Base-by-base conservation (phyloP, 2,888 invertebrate genomes). In the Strigamia crassipes region DNA sequence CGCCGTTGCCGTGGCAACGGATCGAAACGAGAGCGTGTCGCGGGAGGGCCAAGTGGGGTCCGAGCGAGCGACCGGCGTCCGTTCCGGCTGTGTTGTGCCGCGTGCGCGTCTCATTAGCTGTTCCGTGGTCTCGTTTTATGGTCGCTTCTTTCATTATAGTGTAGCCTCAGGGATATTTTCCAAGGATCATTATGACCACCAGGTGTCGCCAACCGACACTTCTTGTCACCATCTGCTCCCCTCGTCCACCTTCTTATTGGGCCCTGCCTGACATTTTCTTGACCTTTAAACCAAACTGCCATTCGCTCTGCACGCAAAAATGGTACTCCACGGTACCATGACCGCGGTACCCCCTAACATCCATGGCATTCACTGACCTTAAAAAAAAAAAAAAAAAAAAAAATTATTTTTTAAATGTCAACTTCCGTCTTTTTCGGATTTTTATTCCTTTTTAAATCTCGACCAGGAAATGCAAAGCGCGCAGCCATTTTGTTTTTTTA, bases 141-240 rank as follows among this genome's bases (percentile, higher is more conserved):
- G 73, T 73, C 73, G 73, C 27, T 73, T 73, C 73, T 73, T 73
- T 73, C 73, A 73, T 73, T 73, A 73, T 73, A 73, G 73, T 27
- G 12, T 31, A 27, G 73, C 73, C 73, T 73, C 73, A 27, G 73
- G 73, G 73, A 73, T 73, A 23, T 73, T 66, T 51, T 27, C 27
- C 73, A 27, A 73, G 15, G 15, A 73, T 73, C 73, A 27, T 73
- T 73, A 73, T 73, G 73, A 73, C 73, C 73, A 73, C 73, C 73
- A 73, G 73, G 73, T 73, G 73, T 73, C 73, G 73, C 73, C 73
- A 73, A 73, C 73, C 73, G 73, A 73, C 73, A 73, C 73, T 73
- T 73, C 73, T 73, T 73, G 73, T 73, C 73, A 73, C 73, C 73
- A 73, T 73, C 73, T 73, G 73, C 31, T 3, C 56, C 73, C 23